phyloP scores from a whole-genome alignment of 2,113 vertebrate genomes.

The Notothenia rossii region DNA sequence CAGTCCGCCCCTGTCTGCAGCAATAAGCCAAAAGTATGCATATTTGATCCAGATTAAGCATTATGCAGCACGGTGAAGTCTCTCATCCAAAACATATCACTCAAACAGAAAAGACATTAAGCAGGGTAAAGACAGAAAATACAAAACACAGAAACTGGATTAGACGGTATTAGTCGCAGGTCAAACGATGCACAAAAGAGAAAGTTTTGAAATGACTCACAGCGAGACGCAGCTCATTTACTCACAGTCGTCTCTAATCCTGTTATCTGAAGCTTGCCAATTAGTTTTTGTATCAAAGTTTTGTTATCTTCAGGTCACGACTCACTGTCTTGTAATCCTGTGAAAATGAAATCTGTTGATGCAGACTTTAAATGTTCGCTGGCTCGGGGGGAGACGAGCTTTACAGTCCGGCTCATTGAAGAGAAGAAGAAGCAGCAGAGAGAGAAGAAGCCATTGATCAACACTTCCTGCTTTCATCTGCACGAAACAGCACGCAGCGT shows the following conservation, averaged over 20 bases:
- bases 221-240: conserved; percentile 15
- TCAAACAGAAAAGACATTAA: too few species aligned
- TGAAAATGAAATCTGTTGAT: conserved; percentile 33
- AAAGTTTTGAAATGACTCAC: conserved; percentile 12
- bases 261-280: conserved; percentile 48
- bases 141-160: background rate
- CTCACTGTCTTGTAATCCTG: conserved; percentile 37
- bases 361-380: conserved; percentile 25
- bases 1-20: background rate
- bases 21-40: conserved; percentile 4
- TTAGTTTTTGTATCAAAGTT: conserved; percentile 51
- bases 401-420: conserved; percentile 18
- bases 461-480: conserved; percentile 48
- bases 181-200: conserved; percentile 15
- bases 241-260: conserved; percentile 33
- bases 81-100: conserved; percentile 21
- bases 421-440: too few species aligned
- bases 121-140: conserved; percentile 17
- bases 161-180: conserved; percentile 36
- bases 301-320: conserved; percentile 44
- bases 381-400: conserved; percentile 1
- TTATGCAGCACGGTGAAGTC: conserved; percentile 14
- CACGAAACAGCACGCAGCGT: background rate
- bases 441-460: conserved; percentile 33
- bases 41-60: conserved; percentile 29